Conservation (phyloP, 2,888 invertebrate species). For the Spisula solida region DNA sequence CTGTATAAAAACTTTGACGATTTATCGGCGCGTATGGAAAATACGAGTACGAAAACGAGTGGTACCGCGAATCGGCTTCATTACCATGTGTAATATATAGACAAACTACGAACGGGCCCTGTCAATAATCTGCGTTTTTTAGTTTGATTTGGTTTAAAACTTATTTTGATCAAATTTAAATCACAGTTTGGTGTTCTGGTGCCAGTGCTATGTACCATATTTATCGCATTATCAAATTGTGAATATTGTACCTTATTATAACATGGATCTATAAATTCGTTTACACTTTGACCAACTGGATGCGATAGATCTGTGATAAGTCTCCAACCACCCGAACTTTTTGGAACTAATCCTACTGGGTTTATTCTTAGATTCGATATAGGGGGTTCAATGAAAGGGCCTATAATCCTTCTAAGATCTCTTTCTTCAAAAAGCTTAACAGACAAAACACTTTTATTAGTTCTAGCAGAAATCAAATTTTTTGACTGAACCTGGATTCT, state of each 20-base stretch:
- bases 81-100: no score
- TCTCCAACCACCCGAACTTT: constrained; percentile 40
- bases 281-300: constrained; percentile 40
- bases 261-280: constrained; percentile 41
- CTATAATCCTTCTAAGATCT: constrained; percentile 17
- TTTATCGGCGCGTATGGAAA: no score
- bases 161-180: no score
- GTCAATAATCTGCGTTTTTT: no score
- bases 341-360: constrained; percentile 44
- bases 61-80: no score
- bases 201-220: constrained; percentile 39
- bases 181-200: no score
- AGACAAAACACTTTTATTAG: neutral
- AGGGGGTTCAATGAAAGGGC: constrained; percentile 19
- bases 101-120: no score
- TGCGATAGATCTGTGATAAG: constrained; percentile 38
- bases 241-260: constrained; percentile 40
- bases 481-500: neutral
- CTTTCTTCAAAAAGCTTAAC: constrained; percentile 2
- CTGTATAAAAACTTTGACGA: no score
- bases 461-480: constrained; percentile 1
- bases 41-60: no score
- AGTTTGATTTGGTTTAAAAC: no score
- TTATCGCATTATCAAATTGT: constrained; percentile 45
- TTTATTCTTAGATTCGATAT: constrained; percentile 31